Conservation (phyloP, 1,140 invertebrate genomes). For the Mizuhopecten yessoensis region DNA sequence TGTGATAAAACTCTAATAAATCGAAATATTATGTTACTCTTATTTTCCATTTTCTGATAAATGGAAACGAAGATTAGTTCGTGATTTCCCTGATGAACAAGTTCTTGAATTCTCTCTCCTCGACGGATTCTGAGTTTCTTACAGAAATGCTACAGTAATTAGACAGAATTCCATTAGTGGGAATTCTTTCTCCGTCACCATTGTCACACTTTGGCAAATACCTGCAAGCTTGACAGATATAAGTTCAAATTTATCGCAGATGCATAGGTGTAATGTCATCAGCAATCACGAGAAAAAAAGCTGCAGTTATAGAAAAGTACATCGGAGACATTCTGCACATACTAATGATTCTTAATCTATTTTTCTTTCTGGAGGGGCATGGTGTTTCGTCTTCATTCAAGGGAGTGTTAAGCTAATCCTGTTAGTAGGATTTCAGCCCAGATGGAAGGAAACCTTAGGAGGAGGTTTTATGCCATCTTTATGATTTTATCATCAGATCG, state of each 20-base stretch:
- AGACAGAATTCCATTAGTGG: neutral
- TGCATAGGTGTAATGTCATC: neutral
- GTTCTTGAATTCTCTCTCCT: neutral
- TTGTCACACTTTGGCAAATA: neutral
- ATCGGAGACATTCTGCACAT: no score
- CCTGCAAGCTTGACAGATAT: neutral
- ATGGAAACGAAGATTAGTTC: slow-evolving; percentile 22
- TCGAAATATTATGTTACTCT: slow-evolving; percentile 32
- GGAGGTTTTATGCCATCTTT: neutral
- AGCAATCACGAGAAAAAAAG: neutral
- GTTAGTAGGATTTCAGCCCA: slow-evolving; percentile 25
- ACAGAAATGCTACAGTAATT: neutral
- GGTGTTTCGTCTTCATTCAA: neutral
- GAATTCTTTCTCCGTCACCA: neutral
- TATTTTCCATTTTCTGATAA: neutral
- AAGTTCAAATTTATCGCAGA: neutral
- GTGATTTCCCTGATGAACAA: slow-evolving; percentile 1
- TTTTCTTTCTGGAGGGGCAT: neutral
- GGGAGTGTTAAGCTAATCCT: neutral
- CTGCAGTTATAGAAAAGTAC: no score
- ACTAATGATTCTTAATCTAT: neutral
- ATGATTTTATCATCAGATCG: slow-evolving; percentile 39
- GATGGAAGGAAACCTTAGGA: slow-evolving; percentile 9
- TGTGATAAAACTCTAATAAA: neutral
- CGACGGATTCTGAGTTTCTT: neutral